These are phyloP conservation scores for Cotesia congregata DNA, from an alignment of 2,888 invertebrate genomes.

Conservation along the genomic window DNA sequence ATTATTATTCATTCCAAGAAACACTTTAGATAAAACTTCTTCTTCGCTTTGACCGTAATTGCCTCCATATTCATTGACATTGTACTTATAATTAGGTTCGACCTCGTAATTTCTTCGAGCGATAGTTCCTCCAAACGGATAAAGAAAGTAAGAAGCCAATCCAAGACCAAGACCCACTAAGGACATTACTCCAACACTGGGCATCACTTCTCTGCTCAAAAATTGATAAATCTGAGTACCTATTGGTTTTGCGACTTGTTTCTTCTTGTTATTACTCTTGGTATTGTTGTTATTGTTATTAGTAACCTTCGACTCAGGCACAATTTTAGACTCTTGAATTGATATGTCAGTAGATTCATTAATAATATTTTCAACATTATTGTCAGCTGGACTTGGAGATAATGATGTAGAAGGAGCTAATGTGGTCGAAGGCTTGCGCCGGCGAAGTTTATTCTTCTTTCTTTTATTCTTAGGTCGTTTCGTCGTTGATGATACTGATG, in stretches of 20 bases:
- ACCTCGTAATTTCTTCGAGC: conserved; percentile 76
- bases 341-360: conserved; percentile 49
- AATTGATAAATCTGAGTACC: conserved; percentile 84
- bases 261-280: conserved; percentile 72
- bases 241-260: conserved; percentile 74
- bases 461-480: conserved; percentile 70
- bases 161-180: conserved; percentile 83
- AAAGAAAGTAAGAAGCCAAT: conserved; percentile 82
- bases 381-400: conserved; percentile 32
- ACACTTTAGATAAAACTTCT: conserved; percentile 82
- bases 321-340: conserved; percentile 68
- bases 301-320: conserved; percentile 62
- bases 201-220: conserved; percentile 84
- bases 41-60: conserved; percentile 82
- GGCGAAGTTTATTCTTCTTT: conserved; percentile 73
- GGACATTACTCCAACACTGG: conserved; percentile 82
- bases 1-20: conserved; percentile 76
- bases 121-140: conserved; percentile 80
- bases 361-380: conserved; percentile 37
- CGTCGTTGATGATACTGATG: conserved; percentile 61
- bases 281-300: conserved; percentile 73
- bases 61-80: conserved; percentile 78
- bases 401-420: conserved; percentile 56
- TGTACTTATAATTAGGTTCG: conserved; percentile 75
- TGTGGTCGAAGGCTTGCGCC: conserved; percentile 73